Evolutionary conservation across 64 coral and sea anemone genomes (phyloP).

Genomic region (Acropora tenuis): DNA sequence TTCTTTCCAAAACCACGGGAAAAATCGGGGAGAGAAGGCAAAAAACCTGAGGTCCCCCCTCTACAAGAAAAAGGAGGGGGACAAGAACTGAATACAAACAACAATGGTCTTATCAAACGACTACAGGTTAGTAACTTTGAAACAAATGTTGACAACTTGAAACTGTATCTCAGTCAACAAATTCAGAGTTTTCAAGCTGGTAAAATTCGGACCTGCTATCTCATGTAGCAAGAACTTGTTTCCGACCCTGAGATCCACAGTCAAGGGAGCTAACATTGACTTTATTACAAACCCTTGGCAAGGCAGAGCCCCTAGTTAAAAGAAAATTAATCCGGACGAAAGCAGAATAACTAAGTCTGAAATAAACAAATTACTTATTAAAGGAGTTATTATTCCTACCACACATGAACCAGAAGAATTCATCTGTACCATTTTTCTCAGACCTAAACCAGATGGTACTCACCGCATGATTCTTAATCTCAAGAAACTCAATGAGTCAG

Average conservation of each 20-base stretch:
- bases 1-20: background rate
- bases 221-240: conserved; percentile 38
- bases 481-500: background rate
- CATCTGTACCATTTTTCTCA: background rate
- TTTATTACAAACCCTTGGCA: conserved; percentile 5
- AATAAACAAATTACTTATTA: background rate
- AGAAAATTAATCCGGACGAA: background rate
- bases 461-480: background rate
- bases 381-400: background rate
- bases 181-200: conserved; percentile 31
- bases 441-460: background rate
- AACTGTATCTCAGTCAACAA: background rate
- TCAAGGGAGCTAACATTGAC: conserved; percentile 8
- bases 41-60: background rate
- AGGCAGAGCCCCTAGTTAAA: background rate
- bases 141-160: conserved; percentile 21
- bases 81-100: background rate
- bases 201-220: conserved; percentile 7
- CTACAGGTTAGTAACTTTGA: conserved; percentile 53
- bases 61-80: conserved; percentile 31
- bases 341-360: background rate
- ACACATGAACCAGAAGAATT: background rate
- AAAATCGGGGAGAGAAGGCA: conserved; percentile 19
- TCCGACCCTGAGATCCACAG: conserved; percentile 17
- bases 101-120: background rate